A percentile compares a stretch with the other conserved stretches of the same genome.
phyloP scores from a whole-genome alignment of 2,888 invertebrate genomes.

The Neocrepidodera transversa region DNA sequence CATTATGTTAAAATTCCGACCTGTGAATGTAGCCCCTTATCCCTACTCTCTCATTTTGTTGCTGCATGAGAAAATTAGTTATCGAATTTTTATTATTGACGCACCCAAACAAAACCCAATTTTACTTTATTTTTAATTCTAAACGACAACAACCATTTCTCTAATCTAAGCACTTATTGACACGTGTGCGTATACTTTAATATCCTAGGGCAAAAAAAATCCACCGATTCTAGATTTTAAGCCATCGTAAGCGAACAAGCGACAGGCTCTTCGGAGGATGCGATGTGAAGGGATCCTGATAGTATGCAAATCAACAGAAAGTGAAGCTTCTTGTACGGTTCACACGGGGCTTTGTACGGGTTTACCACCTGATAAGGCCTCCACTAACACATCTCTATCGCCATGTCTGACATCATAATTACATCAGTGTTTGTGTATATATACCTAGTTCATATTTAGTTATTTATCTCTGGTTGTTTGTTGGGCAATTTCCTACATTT shows the following conservation, averaged over 20 bases:
- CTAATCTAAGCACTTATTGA: constrained; percentile 21
- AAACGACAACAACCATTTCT: constrained; percentile 8
- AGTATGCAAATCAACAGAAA: constrained; percentile 55
- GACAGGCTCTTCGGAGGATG: constrained; percentile 1
- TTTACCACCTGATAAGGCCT: constrained; percentile 56
- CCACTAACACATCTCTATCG: constrained; percentile 45
- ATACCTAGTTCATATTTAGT: constrained; percentile 7
- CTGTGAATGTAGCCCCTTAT: too few species aligned
- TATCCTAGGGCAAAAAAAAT: constrained; percentile 8
- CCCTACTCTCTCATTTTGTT: too few species aligned
- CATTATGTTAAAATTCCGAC: too few species aligned
- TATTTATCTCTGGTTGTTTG: constrained; percentile 4
- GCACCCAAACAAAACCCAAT: too few species aligned
- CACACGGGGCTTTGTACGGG: constrained; percentile 56
- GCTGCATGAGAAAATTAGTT: too few species aligned
- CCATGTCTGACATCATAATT: constrained; percentile 49
- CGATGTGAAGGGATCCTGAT: constrained; percentile 43
- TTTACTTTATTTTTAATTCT: not conserved
- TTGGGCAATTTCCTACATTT: not conserved
- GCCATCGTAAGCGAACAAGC: not conserved
- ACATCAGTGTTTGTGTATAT: constrained; percentile 34
- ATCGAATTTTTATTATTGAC: too few species aligned
- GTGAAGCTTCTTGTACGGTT: constrained; percentile 54
- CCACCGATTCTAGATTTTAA: constrained; percentile 5
- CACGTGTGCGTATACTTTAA: constrained; percentile 22